Base-by-base conservation (phyloP, 2,113 vertebrate genomes). In the Benitochromis conjunctus region DNA sequence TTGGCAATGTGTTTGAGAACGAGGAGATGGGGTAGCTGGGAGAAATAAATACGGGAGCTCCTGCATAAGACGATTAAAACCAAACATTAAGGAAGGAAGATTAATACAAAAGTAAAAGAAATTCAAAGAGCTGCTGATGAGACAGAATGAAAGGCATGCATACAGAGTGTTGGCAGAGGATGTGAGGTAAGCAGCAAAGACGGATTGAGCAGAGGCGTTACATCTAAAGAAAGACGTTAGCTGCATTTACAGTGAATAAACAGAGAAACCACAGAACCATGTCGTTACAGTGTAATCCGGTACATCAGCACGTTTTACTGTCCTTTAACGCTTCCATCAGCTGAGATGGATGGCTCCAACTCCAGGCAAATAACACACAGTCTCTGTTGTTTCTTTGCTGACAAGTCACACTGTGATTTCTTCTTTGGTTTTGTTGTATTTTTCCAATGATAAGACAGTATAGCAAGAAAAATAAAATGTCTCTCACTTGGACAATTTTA, bases 21-120 rank as follows among this genome's bases (percentile, higher is more conserved):
- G 62, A 57, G 13, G 81, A 81, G 62, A 66, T 62, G 74, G 58
- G 81, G 80, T 79, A 29, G 85, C 38, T 41, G 41, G 14, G 81
- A 89, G 85, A 81, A 92, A 81, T 77, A 64, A 76, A 91, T 76
- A 84, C 62, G 58, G 71, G 66, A 74, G 77, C 74, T 85, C 77
- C 71, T 7, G 5, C 16, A 76, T 51, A 16, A 16, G 58, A 77
- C 81, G 26, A 58, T 12, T 53, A 83, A 41, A 84, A 71, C 79
- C 14, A 78, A 19, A 76, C 19, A 66, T 13, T 66, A 66, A 38
- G 34, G 34, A 66, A 66, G 11, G 55, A 66, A 66, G 51, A 82
- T 57, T 6, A 46, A 56, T 34, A 48, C 74, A 53, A 80, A 78
- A 79, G 38, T 19, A 24, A 56, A 34, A 80, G 56, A 58, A 21